Evolutionary conservation across 2,113 vertebrate species (phyloP), one percentile per base, ranked within the genome.

Genomic region (Erinaceus europaeus): DNA sequence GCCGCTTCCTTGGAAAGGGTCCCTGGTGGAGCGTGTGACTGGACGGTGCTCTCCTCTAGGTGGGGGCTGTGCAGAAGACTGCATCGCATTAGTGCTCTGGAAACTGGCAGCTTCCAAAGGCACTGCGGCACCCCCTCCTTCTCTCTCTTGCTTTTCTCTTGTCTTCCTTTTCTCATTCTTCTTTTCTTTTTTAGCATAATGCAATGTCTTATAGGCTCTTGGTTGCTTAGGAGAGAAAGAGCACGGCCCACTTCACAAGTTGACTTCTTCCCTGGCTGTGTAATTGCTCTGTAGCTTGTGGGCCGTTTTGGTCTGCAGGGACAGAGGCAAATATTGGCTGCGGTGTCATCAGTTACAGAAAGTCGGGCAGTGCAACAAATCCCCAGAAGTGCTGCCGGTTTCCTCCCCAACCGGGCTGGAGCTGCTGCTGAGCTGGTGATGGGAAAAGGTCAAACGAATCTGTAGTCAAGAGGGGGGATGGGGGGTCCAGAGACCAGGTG

Each of bases 251-350:
- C 77, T 84, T 91, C 87, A 69, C 67, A 86, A 71, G 69, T 1
- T 74, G 38, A 89, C 93, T 90, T 93, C 87, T 90, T 90, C 80
- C 57, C 13, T 20, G 55, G 71, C 74, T 50, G 32, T 75, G 86
- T 88, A 80, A 81, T 91, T 91, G 83, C 92, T 78, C 69, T 72
- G 48, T 78, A 61, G 81, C 87, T 92, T 91, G 68, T 85, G 73
- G 88, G 94, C 81, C 81, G 75, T 75, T 90, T 89, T 71, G 61
- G 18, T 90, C 81, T 81, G 38, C 23, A 27, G 69, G 78, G 81
- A 89, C 5, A 50, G 83, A 55, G 68, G 59, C 59, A 91, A 94
- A 82, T 82, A 91, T 72, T 89, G 67, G 69, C 78, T 74, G 84
- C 92, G 21, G 23, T 78, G 68, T 86, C 75, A 89, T 84, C 84